Percentiles rank a stretch among this genome's conserved stretches.
Evolutionary conservation across 2,113 vertebrate species (phyloP).

Genomic region (Cyprinodon tularosa): DNA sequence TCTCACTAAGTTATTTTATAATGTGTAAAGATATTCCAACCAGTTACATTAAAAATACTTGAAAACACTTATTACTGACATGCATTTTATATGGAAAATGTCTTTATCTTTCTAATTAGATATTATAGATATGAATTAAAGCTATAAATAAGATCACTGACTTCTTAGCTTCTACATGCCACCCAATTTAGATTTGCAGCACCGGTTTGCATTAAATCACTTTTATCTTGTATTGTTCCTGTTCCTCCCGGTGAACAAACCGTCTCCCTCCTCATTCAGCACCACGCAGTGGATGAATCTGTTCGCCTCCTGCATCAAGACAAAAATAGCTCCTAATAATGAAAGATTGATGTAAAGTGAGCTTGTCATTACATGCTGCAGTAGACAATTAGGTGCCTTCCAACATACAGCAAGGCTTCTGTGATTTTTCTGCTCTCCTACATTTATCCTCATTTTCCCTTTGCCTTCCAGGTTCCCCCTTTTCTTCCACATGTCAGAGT

Average conservation of each 20-base stretch:
- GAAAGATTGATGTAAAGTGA: conserved; percentile 82
- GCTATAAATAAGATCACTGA: not conserved
- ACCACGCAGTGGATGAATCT: conserved; percentile 43
- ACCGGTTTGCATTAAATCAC: conserved; percentile 6
- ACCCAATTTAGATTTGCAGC: not conserved
- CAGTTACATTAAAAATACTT: not conserved
- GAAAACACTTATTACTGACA: not conserved
- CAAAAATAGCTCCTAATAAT: conserved; percentile 83
- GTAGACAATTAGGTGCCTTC: conserved; percentile 83
- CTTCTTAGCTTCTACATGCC: not conserved
- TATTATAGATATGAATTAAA: not conserved
- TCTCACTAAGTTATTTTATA: conserved; percentile 11
- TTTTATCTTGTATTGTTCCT: conserved; percentile 4
- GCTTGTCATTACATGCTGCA: conserved; percentile 82
- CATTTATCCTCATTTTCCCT: not conserved
- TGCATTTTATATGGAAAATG: not conserved
- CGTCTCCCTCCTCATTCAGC: conserved; percentile 42
- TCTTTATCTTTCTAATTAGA: not conserved
- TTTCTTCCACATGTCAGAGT: conserved; percentile 5
- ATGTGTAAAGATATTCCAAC: not conserved
- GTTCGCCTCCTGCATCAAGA: conserved; percentile 57
- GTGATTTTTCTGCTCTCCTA: conserved; percentile 31
- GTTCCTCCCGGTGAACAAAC: conserved; percentile 35
- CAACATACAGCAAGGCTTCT: conserved; percentile 45
- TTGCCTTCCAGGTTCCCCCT: conserved; percentile 4